A percentile compares a stretch with the other conserved stretches of the same genome.
phyloP scores from a whole-genome alignment of 2,888 invertebrate genomes.

The Pristionchus arcanus region DNA sequence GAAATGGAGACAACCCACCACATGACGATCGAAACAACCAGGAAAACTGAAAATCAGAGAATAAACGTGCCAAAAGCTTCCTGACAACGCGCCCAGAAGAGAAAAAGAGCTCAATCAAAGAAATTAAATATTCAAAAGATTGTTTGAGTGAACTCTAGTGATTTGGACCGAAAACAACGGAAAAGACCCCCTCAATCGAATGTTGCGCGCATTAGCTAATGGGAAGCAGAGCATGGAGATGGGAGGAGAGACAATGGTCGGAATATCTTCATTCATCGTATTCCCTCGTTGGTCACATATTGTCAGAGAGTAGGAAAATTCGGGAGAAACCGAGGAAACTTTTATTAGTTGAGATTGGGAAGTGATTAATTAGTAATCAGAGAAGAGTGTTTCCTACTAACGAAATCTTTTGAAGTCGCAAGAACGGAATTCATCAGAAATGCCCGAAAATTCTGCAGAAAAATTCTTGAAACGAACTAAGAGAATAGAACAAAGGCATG shows the following conservation, averaged over 20 bases:
- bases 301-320: not conserved
- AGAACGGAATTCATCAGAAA: not conserved
- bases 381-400: not conserved
- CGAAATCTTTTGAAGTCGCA: not conserved
- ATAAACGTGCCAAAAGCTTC: not conserved
- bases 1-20: not conserved
- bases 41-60: not conserved
- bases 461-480: not conserved
- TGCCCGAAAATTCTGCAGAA: not conserved
- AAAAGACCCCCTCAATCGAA: not conserved
- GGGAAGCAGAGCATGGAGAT: too few relatives aligned
- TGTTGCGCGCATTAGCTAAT: constrained; percentile 8
- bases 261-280: not conserved
- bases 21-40: not conserved
- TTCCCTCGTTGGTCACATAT: not conserved
- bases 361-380: constrained; percentile 1
- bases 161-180: not conserved
- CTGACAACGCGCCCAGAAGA: too few relatives aligned
- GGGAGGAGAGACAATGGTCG: not conserved
- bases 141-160: not conserved
- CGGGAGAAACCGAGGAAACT: not conserved
- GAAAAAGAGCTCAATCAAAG: too few relatives aligned
- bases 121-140: not conserved
- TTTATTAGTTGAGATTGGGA: not conserved
- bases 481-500: not conserved